These are phyloP conservation scores for Syrphus vitripennis DNA, from an alignment of 2,888 invertebrate species.

Conservation along the genomic window DNA sequence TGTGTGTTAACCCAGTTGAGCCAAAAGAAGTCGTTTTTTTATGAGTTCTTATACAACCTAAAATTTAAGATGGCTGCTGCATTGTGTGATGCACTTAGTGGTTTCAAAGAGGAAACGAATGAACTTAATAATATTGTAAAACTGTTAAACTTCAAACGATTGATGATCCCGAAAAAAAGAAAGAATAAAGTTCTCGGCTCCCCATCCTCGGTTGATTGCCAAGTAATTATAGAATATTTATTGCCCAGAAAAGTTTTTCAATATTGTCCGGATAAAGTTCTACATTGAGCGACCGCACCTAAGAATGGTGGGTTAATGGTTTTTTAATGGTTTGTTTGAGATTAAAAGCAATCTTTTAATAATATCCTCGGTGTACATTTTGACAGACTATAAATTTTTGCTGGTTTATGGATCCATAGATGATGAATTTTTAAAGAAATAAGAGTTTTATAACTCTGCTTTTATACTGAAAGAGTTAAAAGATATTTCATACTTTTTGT, in stretches of 20 bases:
- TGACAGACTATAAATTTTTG: slow-evolving; percentile 26
- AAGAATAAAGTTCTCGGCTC: slow-evolving; percentile 8
- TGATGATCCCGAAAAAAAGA: slow-evolving; percentile 36
- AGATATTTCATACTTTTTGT: neutral
- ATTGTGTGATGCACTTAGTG: slow-evolving; percentile 19
- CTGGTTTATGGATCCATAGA: neutral
- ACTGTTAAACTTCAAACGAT: slow-evolving; percentile 42
- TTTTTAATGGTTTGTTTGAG: slow-evolving; percentile 40
- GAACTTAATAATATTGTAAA: slow-evolving; percentile 47
- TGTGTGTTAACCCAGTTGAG: neutral
- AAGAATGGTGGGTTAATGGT: slow-evolving; percentile 23
- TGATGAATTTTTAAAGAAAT: neutral
- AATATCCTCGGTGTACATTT: neutral
- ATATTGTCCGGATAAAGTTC: neutral
- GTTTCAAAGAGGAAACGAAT: slow-evolving; percentile 6
- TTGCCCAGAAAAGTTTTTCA: slow-evolving; percentile 34
- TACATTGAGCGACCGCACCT: neutral
- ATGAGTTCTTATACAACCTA: neutral
- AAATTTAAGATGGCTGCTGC: slow-evolving; percentile 10
- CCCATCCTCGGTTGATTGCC: slow-evolving; percentile 54
- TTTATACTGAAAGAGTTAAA: neutral
- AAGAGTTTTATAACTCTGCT: neutral
- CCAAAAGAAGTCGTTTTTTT: neutral
- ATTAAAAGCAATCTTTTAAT: neutral
- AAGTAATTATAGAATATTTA: slow-evolving; percentile 62